Evolutionary conservation across 2,113 vertebrate species (phyloP), one percentile per base, ranked within the genome.

Genomic region (Grammomys surdaster): DNA sequence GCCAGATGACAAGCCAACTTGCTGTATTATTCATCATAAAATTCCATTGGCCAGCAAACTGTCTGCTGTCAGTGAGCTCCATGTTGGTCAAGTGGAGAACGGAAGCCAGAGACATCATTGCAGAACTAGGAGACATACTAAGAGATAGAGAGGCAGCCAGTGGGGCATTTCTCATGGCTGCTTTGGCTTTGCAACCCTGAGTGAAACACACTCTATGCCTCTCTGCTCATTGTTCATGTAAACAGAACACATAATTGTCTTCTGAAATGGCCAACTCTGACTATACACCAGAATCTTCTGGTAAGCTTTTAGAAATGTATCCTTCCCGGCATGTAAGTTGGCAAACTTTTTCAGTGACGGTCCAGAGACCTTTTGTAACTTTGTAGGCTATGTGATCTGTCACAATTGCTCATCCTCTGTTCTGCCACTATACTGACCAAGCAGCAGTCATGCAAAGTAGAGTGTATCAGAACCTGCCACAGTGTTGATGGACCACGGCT

Each of bases 1-100:
- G 91, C 96, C 87, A 88, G 96, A 81, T 46, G 73, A 97, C 3
- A 5, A 88, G 91, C 89, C 86, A 73, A 67, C 5, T 85, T 91
- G 88, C 96, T 96, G 95, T 94, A 78, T 96, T 95, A 97, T 96
- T 97, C 94, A 94, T 97, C 10, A 67, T 67, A 93, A 36, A 88
- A 70, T 81, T 88, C 19, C 81, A 72, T 11, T 95, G 93, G 94
- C 95, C 88, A 87, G 95, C 33, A 48, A 89, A 88, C 17, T 11
- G 82, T 54, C 6, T 58, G 78, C 94, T 80, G 91, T 94, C 90
- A 70, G 89, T 84, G 78, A 96, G 86, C 19, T 58, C 67, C 72
- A 24, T 3, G 5, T 51, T 11, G 72, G 63, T 77, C 70, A 80
- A 67, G 67, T 11, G 26, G 73, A 80, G 31, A 36, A 67, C 17